These are phyloP conservation scores for Lagocephalus sceleratus DNA, from an alignment of 2,797 vertebrate genomes.

Conservation along the genomic window DNA sequence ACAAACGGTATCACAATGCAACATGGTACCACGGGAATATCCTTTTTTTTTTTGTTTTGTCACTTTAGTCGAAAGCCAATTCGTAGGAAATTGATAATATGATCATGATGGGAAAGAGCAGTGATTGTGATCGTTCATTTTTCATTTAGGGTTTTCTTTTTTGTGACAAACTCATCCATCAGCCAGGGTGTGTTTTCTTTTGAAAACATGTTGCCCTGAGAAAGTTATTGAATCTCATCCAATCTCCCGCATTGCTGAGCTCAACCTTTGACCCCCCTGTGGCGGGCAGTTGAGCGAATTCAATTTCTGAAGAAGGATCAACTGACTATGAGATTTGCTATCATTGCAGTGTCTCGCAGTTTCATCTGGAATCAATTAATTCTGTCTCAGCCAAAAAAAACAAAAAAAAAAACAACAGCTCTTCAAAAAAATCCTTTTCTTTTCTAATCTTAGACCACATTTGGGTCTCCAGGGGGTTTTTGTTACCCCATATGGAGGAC, in stretches of 20 bases:
- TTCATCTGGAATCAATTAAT: not conserved
- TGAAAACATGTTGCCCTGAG: not conserved
- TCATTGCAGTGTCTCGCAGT: conserved; percentile 4
- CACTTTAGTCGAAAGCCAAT: no score
- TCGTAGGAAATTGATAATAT: no score
- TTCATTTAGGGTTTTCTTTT: no score
- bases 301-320: conserved; percentile 16
- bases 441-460: not conserved
- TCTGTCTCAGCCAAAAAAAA: no score
- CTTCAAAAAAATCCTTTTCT: conserved; percentile 1
- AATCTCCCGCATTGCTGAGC: conserved; percentile 3
- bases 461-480: not conserved
- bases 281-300: conserved; percentile 1
- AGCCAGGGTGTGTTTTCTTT: not conserved
- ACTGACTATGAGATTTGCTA: conserved; percentile 12
- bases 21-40: no score
- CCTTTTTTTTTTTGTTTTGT: not conserved
- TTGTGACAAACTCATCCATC: not conserved
- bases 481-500: conserved; percentile 24
- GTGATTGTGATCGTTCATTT: no score
- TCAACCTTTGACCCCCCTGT: conserved; percentile 30
- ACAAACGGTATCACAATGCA: conserved; percentile 18
- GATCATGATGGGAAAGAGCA: no score
- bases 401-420: not conserved
- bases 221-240: conserved; percentile 12